These are phyloP conservation scores for Adelosebastes latens DNA, from an alignment of 2,797 vertebrate genomes.

Conservation along the genomic window DNA sequence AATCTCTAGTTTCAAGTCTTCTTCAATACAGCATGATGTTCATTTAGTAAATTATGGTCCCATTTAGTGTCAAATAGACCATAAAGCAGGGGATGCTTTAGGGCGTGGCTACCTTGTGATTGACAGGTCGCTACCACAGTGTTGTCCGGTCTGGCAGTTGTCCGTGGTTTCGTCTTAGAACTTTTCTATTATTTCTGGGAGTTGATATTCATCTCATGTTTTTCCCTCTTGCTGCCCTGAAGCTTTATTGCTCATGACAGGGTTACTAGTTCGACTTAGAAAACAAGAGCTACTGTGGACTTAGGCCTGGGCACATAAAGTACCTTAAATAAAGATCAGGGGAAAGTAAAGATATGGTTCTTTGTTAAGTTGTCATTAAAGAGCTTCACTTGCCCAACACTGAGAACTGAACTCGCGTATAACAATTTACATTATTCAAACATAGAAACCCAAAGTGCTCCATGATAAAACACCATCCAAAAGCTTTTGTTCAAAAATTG, in stretches of 20 bases:
- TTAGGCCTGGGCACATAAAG: neutral
- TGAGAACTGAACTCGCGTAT: neutral
- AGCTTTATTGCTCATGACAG: neutral
- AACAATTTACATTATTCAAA: neutral
- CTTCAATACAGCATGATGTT: no score
- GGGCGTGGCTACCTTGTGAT: no score
- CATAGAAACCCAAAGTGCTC: neutral
- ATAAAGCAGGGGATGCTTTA: no score
- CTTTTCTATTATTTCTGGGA: neutral
- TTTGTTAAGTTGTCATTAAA: slow-evolving; percentile 15
- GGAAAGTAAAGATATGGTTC: neutral
- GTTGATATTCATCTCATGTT: neutral
- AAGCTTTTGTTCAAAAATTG: neutral
- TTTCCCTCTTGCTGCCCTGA: neutral
- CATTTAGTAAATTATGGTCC: no score
- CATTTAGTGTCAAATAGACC: no score
- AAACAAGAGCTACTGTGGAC: neutral
- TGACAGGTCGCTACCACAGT: no score
- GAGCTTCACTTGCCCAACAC: neutral
- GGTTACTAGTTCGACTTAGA: neutral
- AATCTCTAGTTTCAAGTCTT: no score
- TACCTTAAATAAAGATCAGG: neutral
- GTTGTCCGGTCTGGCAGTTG: no score
- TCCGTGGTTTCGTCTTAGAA: no score
- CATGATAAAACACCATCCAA: neutral